These are phyloP conservation scores for Eumeta japonica DNA, from an alignment of 1,140 invertebrate genomes.

Conservation along the genomic window DNA sequence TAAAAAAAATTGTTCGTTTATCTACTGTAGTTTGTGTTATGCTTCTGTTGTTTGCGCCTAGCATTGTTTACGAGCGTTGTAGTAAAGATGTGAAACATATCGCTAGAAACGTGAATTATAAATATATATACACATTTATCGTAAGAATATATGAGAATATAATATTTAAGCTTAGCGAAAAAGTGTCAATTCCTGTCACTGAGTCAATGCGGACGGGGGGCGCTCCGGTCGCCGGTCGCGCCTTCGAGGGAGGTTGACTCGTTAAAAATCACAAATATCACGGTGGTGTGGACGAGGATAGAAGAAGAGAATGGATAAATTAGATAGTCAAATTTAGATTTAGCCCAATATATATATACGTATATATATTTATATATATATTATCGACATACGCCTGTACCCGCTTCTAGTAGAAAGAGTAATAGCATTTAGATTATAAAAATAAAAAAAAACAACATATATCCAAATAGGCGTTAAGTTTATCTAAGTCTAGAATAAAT, in stretches of 20 bases:
- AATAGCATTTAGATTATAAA: slow-evolving; percentile 14
- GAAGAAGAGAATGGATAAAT: slow-evolving; percentile 24
- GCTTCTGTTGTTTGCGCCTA: slow-evolving; percentile 29
- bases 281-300: slow-evolving; percentile 10
- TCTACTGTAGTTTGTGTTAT: slow-evolving; percentile 23
- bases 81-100: slow-evolving; percentile 43
- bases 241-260: slow-evolving; percentile 2
- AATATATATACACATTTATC: slow-evolving; percentile 30
- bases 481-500: too few species aligned
- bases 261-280: slow-evolving; percentile 8
- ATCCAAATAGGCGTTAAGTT: slow-evolving; percentile 27
- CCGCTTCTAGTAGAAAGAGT: slow-evolving; percentile 30
- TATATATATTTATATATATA: slow-evolving; percentile 22
- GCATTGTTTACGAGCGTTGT: slow-evolving; percentile 33
- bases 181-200: slow-evolving; percentile 37
- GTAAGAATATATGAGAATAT: slow-evolving; percentile 23
- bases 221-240: slow-evolving; percentile 1
- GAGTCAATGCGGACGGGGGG: slow-evolving; percentile 26
- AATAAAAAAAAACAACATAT: too few species aligned
- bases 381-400: slow-evolving; percentile 30
- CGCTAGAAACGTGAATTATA: slow-evolving; percentile 25
- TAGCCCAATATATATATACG: slow-evolving; percentile 32
- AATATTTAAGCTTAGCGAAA: slow-evolving; percentile 32
- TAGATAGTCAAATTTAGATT: slow-evolving; percentile 43
- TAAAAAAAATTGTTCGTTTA: slow-evolving; percentile 29